Evolutionary conservation across 2,113 vertebrate species (phyloP).

Genomic region (Rhinolophus ferrumequinum): DNA sequence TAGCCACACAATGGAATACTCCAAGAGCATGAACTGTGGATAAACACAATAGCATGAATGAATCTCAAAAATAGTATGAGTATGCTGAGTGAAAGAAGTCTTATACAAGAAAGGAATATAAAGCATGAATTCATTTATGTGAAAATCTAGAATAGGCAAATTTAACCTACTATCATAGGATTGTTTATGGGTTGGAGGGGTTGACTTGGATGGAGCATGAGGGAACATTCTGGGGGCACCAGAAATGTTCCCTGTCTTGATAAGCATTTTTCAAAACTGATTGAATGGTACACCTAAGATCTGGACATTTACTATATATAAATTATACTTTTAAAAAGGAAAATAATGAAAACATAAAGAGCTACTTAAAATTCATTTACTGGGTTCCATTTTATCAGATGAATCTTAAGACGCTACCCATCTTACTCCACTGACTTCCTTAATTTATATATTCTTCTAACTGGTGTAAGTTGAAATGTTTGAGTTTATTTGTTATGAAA

Average conservation of each 20-base stretch:
- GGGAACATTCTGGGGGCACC: background rate
- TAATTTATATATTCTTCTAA: background rate
- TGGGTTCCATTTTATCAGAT: background rate
- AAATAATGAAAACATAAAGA: conserved; percentile 19
- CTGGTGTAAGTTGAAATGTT: background rate
- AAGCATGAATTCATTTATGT: background rate
- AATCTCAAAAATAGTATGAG: background rate
- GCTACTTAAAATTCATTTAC: background rate
- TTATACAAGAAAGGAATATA: background rate
- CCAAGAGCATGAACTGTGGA: background rate
- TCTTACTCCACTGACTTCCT: background rate
- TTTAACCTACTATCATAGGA: background rate
- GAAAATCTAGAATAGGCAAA: background rate
- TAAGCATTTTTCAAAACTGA: background rate
- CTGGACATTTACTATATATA: background rate
- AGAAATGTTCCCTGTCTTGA: background rate
- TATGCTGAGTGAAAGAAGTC: background rate
- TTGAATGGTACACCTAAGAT: background rate
- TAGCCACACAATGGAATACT: background rate
- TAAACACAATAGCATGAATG: background rate
- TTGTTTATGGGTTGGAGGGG: background rate
- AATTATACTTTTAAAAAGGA: background rate
- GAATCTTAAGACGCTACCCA: background rate
- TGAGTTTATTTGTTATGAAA: background rate
- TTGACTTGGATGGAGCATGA: background rate